These are phyloP conservation scores for Apus apus DNA, from an alignment of 2,113 vertebrate genomes.

Conservation along the genomic window DNA sequence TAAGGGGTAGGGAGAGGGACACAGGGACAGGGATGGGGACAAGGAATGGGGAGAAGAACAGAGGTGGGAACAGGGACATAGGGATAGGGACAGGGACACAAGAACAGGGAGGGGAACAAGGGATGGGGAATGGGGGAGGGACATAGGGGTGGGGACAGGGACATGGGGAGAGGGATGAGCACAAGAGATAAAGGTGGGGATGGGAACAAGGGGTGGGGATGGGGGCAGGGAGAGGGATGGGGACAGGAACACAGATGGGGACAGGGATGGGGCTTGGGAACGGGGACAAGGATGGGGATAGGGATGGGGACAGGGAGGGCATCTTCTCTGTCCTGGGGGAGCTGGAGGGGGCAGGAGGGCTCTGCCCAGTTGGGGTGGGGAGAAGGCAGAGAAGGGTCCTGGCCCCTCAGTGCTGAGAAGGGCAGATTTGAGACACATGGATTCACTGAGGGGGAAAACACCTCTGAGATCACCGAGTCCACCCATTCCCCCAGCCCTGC, in stretches of 20 bases:
- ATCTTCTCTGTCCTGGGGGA: not conserved
- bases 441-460: too few species aligned
- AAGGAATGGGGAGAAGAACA: not conserved
- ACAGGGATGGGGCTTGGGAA: not conserved
- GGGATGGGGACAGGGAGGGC: not conserved
- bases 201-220: not conserved
- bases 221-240: not conserved
- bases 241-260: not conserved
- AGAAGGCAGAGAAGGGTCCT: not conserved
- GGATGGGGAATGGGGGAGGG: not conserved
- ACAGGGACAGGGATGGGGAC: not conserved
- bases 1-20: not conserved
- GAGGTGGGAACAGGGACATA: not conserved
- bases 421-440: accelerated
- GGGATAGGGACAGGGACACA: too few species aligned
- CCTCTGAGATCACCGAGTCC: too few species aligned
- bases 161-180: not conserved
- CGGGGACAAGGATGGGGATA: too few species aligned
- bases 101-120: not conserved
- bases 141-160: not conserved
- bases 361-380: accelerated
- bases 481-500: too few species aligned
- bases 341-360: too few species aligned
- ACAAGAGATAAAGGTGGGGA: not conserved
- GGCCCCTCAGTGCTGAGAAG: accelerated